Base-by-base conservation (phyloP, 2,113 vertebrate genomes). In the Psephotus haematonotus region DNA sequence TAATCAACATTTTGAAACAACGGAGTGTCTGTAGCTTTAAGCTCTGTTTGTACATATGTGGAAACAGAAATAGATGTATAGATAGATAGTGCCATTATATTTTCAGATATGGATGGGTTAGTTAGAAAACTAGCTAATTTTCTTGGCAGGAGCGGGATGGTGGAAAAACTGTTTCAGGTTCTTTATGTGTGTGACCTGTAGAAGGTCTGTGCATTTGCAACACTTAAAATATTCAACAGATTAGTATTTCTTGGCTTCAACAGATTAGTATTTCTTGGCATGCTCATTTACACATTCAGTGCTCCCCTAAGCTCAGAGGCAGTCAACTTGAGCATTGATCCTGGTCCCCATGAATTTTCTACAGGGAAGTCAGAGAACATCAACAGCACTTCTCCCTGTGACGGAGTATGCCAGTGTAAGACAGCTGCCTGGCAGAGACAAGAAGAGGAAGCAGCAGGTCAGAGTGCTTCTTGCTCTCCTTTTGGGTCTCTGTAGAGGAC, bases 341-440 rank as follows among this genome's bases (percentile, higher is more conserved):
- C 44, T 86, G 24, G 24, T 77, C 7, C 7, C 29, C 35, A 5
- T 39, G 6, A 67, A 13, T 84, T 79, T 93, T 68, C 39, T 84
- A 18, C 2, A 43, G 29, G 13, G 9, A 82, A 50, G 23, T 8
- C 4, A 1, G 33, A 59, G 52, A 82, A 43, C 2, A 0, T 43
- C 15, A 23, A 20, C 31, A 62, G 33, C 20, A n/a, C 0, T 1
- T 88, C 80, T 11, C 0, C 0, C 25, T 49, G 11, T 77, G 72
- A 55, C 77, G 33, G 16, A 65, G 20, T 39, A 74, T 31, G 22
- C 44, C 18, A 35, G 5, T n/a, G 17, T 35, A 65, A 27, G 19
- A 57, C 35, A 89, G 24, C 33, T 72, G 27, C 18, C 20, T 7
- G 4, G 24, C 29, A 55, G 60, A 76, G 77, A 16, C 37, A 87